These are phyloP conservation scores for Petroica traversi DNA, from an alignment of 2,113 vertebrate species.

Conservation along the genomic window DNA sequence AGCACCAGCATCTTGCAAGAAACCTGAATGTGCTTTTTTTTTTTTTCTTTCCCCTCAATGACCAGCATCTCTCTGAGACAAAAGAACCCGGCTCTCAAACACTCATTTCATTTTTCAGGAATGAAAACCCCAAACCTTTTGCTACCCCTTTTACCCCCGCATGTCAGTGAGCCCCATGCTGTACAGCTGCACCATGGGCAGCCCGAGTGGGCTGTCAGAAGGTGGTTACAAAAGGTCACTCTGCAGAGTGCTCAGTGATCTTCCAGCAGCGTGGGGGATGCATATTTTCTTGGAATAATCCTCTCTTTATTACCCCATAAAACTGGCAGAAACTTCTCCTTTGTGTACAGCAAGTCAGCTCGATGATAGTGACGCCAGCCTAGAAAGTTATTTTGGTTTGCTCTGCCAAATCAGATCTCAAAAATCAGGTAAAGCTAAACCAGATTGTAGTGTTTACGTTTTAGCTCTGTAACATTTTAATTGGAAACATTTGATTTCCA, in stretches of 20 bases:
- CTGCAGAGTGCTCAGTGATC: neutral
- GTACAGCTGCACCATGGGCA: neutral
- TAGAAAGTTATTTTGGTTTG: neutral
- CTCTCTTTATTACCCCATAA: neutral
- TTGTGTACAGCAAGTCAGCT: neutral
- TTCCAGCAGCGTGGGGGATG: neutral
- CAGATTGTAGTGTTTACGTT: neutral
- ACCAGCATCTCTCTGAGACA: neutral
- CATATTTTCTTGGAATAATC: neutral
- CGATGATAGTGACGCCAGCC: neutral
- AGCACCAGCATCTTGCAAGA: neutral
- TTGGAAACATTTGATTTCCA: neutral
- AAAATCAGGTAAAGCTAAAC: neutral
- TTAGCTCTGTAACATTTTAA: neutral
- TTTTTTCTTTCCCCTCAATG: neutral
- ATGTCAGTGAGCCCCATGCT: neutral
- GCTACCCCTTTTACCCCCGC: neutral
- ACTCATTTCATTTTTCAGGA: neutral
- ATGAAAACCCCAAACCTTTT: neutral
- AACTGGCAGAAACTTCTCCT: neutral
- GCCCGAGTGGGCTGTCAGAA: neutral
- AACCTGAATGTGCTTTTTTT: neutral
- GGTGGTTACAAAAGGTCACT: neutral
- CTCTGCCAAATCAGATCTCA: neutral
- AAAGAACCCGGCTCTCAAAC: neutral